Evolutionary conservation across 2,797 vertebrate genomes (phyloP), one percentile per base, ranked within the genome.

Genomic region (Avahi laniger): DNA sequence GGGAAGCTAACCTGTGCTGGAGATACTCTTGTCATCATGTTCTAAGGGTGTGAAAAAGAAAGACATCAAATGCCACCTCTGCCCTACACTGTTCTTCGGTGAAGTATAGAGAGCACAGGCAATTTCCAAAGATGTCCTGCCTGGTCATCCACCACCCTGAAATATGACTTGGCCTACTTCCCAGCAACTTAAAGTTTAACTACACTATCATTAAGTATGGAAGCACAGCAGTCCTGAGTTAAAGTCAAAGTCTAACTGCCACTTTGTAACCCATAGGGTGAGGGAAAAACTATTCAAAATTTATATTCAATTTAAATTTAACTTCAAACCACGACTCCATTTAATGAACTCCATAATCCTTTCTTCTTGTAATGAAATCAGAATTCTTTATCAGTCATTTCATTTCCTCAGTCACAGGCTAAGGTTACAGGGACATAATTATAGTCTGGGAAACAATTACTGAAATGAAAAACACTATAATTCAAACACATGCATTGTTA

Each of bases 291-390:
- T 54, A 70, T 4, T 85, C 30, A 84, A 75, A 59, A 35, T 70
- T 57, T 86, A 80, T 35, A 70, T 57, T 54, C 69, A 61, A 79
- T 70, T 93, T 95, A 70, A 92, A 73, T 41, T 50, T 80, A 70
- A 93, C 46, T 72, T 80, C 41, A 89, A 92, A 87, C 82, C 17
- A 81, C 22, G 87, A 72, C 18, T 61, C 24, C 7, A 12, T 13
- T 30, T 26, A 78, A n/a, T n/a, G 43, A 70, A 95, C 20, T 28
- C 4, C 46, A 80, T 28, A 8, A 72, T 48, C 20, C 26, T 35
- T 92, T 70, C 72, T 93, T 65, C 17, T 30, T 61, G 5, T 17
- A 79, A 93, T 83, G 59, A 92, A 94, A 76, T 67, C 54, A 89
- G 91, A 96, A 88, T 46, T 82, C 80, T 76, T 46, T 75, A 85